phyloP scores from a whole-genome alignment of 2,797 vertebrate species.

The Rhabdophis nuchalis region DNA sequence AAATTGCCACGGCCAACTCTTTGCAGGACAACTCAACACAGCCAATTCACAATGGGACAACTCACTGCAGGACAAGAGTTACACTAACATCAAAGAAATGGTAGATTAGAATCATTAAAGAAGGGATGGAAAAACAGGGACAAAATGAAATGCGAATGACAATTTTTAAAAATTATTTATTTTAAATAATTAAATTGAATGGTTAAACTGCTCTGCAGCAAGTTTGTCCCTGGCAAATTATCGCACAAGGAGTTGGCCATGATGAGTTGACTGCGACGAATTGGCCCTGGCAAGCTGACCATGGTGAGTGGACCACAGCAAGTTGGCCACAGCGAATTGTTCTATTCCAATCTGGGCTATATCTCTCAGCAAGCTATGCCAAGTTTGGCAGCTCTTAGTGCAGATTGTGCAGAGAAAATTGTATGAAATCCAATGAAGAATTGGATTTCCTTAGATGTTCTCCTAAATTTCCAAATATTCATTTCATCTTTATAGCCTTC shows the following conservation, averaged over 20 bases:
- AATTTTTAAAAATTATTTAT: not conserved
- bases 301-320: not conserved
- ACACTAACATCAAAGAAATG: not conserved
- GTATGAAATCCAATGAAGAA: slow-evolving; percentile 12
- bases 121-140: not conserved
- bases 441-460: slow-evolving; percentile 10
- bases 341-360: not conserved
- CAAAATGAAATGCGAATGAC: not conserved
- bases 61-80: not conserved
- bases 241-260: not conserved
- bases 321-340: not conserved
- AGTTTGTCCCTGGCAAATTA: not conserved
- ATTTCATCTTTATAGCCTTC: not conserved
- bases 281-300: not conserved
- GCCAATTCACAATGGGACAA: not conserved
- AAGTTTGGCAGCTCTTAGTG: slow-evolving; percentile 19
- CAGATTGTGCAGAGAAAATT: slow-evolving; percentile 1
- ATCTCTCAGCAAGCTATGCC: not conserved
- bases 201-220: too few species aligned
- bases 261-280: not conserved
- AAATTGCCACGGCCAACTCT: not conserved
- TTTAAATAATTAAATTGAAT: not conserved
- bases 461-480: slow-evolving; percentile 16
- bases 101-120: not conserved
- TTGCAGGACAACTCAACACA: not conserved